phyloP scores from a whole-genome alignment of 2,797 vertebrate species.

The Phylloscopus collybita region DNA sequence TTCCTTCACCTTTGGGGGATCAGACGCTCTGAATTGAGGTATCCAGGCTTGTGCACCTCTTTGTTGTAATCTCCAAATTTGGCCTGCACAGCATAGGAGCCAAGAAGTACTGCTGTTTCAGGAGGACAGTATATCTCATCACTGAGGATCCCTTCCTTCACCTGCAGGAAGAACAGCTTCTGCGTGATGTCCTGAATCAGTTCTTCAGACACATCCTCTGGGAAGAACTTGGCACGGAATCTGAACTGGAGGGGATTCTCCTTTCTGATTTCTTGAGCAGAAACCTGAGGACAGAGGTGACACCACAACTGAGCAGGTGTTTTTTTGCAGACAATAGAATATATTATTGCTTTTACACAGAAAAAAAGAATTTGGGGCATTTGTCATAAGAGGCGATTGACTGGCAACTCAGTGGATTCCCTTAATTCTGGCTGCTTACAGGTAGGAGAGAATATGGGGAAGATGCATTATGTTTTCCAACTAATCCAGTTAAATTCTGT shows the following conservation, averaged over 20 bases:
- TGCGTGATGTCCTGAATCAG: conserved; percentile 97
- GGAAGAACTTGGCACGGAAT: conserved; percentile 95
- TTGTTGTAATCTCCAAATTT: conserved; percentile 93
- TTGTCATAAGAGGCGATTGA: not conserved
- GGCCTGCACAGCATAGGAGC: conserved; percentile 94
- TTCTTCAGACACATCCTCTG: conserved; percentile 94
- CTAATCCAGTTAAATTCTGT: not conserved
- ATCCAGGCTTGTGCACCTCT: conserved; percentile 87
- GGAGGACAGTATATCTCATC: conserved; percentile 97
- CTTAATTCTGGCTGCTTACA: not conserved
- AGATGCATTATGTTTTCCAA: not conserved
- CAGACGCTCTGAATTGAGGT: conserved; percentile 89
- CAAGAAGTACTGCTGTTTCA: conserved; percentile 95
- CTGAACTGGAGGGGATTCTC: conserved; percentile 94
- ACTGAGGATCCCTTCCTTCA: conserved; percentile 91
- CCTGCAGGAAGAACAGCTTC: conserved; percentile 97
- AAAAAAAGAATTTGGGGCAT: not conserved
- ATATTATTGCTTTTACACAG: not conserved
- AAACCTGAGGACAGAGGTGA: conserved; percentile 80
- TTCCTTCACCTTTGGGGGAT: conserved; percentile 88
- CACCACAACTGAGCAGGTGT: not conserved
- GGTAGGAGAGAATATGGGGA: not conserved
- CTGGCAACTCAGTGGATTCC: not conserved
- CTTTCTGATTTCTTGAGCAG: conserved; percentile 93
- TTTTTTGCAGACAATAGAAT: not conserved